These are phyloP conservation scores for Protodeltote pygarga DNA, from an alignment of 2,888 invertebrate species.

Conservation along the genomic window DNA sequence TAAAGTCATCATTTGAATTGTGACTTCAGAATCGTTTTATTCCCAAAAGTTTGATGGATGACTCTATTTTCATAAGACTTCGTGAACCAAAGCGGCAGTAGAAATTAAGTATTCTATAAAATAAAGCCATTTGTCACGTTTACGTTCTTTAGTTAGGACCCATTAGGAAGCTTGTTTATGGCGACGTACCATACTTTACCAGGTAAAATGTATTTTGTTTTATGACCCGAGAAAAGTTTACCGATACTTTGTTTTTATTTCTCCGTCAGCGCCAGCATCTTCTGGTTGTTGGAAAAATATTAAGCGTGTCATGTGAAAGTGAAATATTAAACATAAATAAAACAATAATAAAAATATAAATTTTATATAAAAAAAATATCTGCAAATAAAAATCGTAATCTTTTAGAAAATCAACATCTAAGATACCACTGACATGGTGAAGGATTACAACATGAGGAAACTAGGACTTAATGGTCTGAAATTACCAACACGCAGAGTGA, in stretches of 20 bases:
- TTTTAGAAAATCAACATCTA: too few relatives aligned
- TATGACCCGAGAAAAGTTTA: constrained; percentile 13
- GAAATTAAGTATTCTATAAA: constrained; percentile 1
- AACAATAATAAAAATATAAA: too few relatives aligned
- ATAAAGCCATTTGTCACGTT: constrained; percentile 7
- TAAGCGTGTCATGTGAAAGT: not conserved
- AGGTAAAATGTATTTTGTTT: constrained; percentile 8
- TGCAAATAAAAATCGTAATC: too few relatives aligned
- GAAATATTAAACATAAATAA: too few relatives aligned
- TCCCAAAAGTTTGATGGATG: too few relatives aligned
- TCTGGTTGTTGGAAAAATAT: not conserved
- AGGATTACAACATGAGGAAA: too few relatives aligned
- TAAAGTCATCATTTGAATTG: not conserved
- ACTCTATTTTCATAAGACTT: not conserved
- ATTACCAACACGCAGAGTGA: too few relatives aligned
- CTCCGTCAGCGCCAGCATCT: too few relatives aligned
- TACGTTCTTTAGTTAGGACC: not conserved
- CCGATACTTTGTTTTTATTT: constrained; percentile 10
- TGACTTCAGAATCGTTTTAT: too few relatives aligned
- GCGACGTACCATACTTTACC: constrained; percentile 6
- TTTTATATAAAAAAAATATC: too few relatives aligned
- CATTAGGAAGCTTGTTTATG: constrained; percentile 3
- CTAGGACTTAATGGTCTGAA: too few relatives aligned
- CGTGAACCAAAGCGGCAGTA: not conserved
- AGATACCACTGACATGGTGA: too few relatives aligned